Evolutionary conservation across 1,140 invertebrate genomes (phyloP).

Genomic region (Cataglyphis hispanica): DNA sequence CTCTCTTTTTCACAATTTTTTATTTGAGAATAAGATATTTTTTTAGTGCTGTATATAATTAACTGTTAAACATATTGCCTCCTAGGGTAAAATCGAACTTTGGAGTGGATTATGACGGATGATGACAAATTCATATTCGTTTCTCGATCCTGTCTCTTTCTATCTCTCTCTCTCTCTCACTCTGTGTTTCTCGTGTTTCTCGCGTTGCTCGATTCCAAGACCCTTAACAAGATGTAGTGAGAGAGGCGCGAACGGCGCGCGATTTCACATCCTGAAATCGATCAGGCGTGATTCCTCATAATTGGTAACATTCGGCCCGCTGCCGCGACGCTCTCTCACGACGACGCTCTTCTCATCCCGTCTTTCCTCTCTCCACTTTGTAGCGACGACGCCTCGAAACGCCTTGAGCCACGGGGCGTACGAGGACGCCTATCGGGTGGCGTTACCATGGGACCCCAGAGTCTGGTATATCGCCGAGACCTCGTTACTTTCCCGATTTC

Average conservation of each 20-base stretch:
- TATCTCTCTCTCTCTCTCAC: neutral
- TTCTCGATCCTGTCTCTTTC: neutral
- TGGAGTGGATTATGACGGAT: constrained; percentile 19
- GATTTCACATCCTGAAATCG: constrained; percentile 79
- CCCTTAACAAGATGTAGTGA: constrained; percentile 59
- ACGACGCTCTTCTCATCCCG: neutral
- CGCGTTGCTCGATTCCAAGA: constrained; percentile 36
- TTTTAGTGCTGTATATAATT: no score
- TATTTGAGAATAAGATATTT: neutral
- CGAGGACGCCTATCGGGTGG: constrained; percentile 41
- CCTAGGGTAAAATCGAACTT: constrained; percentile 1
- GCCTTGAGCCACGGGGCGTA: constrained; percentile 47
- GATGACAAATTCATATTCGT: constrained; percentile 2
- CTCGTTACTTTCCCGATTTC: constrained; percentile 71
- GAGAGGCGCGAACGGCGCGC: constrained; percentile 43
- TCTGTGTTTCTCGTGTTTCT: constrained; percentile 36
- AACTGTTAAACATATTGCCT: neutral
- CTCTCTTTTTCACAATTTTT: neutral
- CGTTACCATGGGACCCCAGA: constrained; percentile 77
- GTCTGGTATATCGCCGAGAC: constrained; percentile 55
- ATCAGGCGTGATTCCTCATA: constrained; percentile 80
- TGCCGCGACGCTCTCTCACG: constrained; percentile 59
- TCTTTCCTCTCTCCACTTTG: constrained; percentile 64
- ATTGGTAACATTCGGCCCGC: constrained; percentile 79
- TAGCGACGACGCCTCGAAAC: constrained; percentile 55